A percentile compares a stretch with the other conserved stretches of the same genome.
Conservation (phyloP, 64 coral and sea anemone genomes). For the Catalaphyllia jardinei region DNA sequence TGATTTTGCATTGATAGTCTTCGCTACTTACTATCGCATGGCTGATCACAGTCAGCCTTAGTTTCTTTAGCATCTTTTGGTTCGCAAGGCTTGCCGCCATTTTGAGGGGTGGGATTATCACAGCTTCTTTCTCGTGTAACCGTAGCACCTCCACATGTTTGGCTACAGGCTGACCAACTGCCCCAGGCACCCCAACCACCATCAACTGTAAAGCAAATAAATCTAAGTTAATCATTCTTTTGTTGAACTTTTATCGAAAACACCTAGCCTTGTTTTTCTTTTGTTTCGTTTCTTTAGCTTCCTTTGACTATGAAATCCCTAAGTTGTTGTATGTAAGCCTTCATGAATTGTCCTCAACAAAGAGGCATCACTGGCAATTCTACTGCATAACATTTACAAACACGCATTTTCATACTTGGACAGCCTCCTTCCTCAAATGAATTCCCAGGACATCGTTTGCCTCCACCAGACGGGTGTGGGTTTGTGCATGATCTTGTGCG, state of each 20-base stretch:
- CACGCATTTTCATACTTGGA: neutral
- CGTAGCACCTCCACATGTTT: slow-evolving; percentile 54
- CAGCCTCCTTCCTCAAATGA: slow-evolving; percentile 32
- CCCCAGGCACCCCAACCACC: slow-evolving; percentile 64
- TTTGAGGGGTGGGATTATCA: slow-evolving; percentile 32
- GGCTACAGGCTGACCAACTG: slow-evolving; percentile 48
- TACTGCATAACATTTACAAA: no score
- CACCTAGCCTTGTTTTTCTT: no score
- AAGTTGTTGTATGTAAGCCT: no score
- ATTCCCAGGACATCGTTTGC: slow-evolving; percentile 28
- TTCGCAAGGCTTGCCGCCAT: slow-evolving; percentile 51
- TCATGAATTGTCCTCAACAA: no score
- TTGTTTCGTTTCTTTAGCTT: no score
- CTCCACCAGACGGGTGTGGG: slow-evolving; percentile 42
- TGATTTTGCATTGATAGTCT: neutral
- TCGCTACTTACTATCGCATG: slow-evolving; percentile 41
- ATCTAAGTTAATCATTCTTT: no score
- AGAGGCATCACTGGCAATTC: no score
- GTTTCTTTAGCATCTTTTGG: slow-evolving; percentile 48
- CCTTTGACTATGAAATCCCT: no score
- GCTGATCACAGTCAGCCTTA: slow-evolving; percentile 50
- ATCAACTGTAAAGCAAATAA: slow-evolving; percentile 13
- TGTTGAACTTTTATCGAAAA: no score
- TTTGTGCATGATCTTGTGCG: slow-evolving; percentile 50
- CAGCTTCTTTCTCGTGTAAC: slow-evolving; percentile 45